Conservation (phyloP, 2,797 vertebrate genomes). For the Varecia variegata region DNA sequence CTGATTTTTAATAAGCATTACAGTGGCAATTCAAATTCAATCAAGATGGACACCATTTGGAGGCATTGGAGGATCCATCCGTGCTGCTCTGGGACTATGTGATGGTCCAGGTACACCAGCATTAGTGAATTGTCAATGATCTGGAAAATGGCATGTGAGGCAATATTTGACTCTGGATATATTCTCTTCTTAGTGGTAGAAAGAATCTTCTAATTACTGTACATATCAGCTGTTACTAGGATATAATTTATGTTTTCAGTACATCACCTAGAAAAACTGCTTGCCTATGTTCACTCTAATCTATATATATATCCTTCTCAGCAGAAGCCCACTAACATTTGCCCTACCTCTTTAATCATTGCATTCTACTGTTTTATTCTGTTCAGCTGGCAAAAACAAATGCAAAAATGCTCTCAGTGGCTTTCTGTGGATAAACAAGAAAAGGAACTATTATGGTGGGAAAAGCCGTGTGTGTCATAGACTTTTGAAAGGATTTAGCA, state of each 20-base stretch:
- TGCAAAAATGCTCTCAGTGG: background rate
- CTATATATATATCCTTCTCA: slow-evolving; percentile 8
- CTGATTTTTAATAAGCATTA: background rate
- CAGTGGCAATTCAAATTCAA: background rate
- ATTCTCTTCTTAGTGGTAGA: background rate
- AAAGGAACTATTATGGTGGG: background rate
- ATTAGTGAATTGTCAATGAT: background rate
- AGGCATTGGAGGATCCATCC: background rate
- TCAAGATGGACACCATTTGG: background rate
- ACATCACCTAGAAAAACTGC: background rate
- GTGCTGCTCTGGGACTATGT: background rate
- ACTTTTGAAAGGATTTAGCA: background rate
- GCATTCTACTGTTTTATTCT: slow-evolving; percentile 22
- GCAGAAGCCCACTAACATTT: background rate
- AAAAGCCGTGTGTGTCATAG: background rate
- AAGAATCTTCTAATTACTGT: background rate
- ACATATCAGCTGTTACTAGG: background rate
- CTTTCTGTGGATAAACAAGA: background rate
- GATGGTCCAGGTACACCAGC: background rate
- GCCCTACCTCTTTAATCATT: background rate
- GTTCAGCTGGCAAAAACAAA: background rate
- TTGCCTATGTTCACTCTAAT: background rate
- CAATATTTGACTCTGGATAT: background rate
- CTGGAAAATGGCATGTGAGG: background rate
- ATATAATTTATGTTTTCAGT: slow-evolving; percentile 10